Evolutionary conservation across 2,797 vertebrate species (phyloP).

Genomic region (Sebastes iracundus): DNA sequence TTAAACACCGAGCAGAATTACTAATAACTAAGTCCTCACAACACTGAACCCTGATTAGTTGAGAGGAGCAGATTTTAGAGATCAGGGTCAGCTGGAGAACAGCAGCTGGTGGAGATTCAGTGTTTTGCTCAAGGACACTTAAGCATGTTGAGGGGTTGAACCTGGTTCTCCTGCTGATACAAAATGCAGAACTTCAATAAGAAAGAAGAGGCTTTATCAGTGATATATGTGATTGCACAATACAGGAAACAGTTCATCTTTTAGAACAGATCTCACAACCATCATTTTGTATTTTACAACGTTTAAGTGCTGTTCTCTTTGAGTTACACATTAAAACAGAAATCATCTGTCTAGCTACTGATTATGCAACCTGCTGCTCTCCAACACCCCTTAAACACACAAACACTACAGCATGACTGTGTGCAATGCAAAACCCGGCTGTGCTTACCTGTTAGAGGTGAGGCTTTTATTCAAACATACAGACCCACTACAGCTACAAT

Average conservation of each 20-base stretch:
- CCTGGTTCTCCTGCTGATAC: neutral
- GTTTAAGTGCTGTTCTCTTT: neutral
- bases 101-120: slow-evolving; percentile 8
- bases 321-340: slow-evolving; percentile 6
- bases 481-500: neutral
- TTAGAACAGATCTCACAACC: neutral
- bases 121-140: slow-evolving; percentile 25
- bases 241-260: neutral
- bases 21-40: neutral
- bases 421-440: slow-evolving; percentile 15
- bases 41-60: neutral
- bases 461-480: slow-evolving; percentile 31
- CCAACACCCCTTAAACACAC: slow-evolving; percentile 60
- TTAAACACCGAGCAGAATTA: neutral
- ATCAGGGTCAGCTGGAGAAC: slow-evolving; percentile 11
- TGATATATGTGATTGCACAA: neutral
- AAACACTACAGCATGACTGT: slow-evolving; percentile 31
- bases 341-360: slow-evolving; percentile 1
- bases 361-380: slow-evolving; percentile 42
- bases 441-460: slow-evolving; percentile 9
- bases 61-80: neutral
- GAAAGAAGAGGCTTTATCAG: neutral
- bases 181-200: neutral
- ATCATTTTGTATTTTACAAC: neutral
- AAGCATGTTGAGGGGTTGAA: neutral